Conservation (phyloP, 2,888 invertebrate genomes). For the Polyploca ridens region DNA sequence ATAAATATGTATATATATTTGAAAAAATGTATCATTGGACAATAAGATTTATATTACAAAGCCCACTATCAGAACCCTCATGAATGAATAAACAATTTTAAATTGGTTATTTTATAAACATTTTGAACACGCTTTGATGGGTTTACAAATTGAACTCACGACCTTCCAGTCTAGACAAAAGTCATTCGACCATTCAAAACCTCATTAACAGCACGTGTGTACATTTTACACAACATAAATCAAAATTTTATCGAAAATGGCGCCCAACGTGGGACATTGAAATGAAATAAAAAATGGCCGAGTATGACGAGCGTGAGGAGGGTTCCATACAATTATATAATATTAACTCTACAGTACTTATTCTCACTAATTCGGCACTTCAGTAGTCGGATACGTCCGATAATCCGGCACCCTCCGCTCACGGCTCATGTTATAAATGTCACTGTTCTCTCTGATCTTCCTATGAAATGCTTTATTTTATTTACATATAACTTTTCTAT, state of each 20-base stretch:
- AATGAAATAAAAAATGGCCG: background rate
- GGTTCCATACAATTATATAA: no score
- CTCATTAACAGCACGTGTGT: background rate
- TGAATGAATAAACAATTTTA: background rate
- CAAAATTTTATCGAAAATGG: slow-evolving; percentile 1
- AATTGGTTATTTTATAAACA: background rate
- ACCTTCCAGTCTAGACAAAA: slow-evolving; percentile 1
- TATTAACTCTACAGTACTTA: no score
- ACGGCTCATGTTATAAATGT: no score
- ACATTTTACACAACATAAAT: background rate
- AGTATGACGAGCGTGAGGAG: no score
- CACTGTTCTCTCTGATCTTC: no score
- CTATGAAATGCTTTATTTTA: no score
- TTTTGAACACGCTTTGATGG: background rate
- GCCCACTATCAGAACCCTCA: background rate
- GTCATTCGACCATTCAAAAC: background rate
- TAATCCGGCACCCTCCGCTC: no score
- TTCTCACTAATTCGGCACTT: no score
- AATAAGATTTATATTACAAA: background rate
- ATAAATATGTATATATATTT: no score
- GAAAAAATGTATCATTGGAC: no score
- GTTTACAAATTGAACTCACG: background rate
- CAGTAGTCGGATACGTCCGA: no score
- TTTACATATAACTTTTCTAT: no score
- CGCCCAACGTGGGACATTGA: background rate